A percentile compares a stretch with the other conserved stretches of the same genome.
These are phyloP conservation scores for Pardosa pseudoannulata DNA, from an alignment of 2,888 invertebrate species.

Conservation along the genomic window DNA sequence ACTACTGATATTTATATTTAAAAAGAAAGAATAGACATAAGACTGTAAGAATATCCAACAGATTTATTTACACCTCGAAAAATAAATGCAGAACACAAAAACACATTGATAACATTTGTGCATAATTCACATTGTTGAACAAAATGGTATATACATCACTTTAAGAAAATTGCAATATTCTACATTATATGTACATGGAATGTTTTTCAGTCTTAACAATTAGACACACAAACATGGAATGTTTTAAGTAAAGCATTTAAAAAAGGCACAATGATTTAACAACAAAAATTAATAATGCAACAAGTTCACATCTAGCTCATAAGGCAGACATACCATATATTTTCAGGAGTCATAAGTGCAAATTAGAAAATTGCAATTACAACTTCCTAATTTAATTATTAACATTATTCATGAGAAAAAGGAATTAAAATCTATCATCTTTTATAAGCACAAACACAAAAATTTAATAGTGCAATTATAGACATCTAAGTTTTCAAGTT, in stretches of 20 bases:
- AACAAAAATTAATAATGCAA: slow-evolving; percentile 15
- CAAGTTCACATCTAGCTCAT: slow-evolving; percentile 26
- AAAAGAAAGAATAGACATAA: background rate
- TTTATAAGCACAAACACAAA: too few species aligned
- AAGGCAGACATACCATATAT: slow-evolving; percentile 16
- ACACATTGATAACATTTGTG: slow-evolving; percentile 37
- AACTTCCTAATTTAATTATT: too few species aligned
- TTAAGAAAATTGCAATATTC: slow-evolving; percentile 29
- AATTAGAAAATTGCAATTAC: background rate
- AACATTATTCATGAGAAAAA: too few species aligned
- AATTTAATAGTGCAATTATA: too few species aligned
- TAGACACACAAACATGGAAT: slow-evolving; percentile 48
- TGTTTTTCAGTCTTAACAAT: slow-evolving; percentile 57
- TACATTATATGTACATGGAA: slow-evolving; percentile 64
- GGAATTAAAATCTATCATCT: too few species aligned
- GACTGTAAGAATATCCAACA: slow-evolving; percentile 44
- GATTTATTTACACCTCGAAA: slow-evolving; percentile 67
- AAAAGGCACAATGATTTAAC: slow-evolving; percentile 42
- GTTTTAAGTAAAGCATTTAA: slow-evolving; percentile 39
- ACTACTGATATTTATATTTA: too few species aligned
- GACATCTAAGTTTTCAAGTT: too few species aligned
- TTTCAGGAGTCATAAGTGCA: background rate
- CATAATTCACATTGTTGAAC: slow-evolving; percentile 31
- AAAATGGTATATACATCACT: slow-evolving; percentile 46
- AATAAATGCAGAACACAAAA: slow-evolving; percentile 56